phyloP scores from a whole-genome alignment of 30 jellyfish, hydroid and myxozoan genomes.

The Aurelia sp. region DNA sequence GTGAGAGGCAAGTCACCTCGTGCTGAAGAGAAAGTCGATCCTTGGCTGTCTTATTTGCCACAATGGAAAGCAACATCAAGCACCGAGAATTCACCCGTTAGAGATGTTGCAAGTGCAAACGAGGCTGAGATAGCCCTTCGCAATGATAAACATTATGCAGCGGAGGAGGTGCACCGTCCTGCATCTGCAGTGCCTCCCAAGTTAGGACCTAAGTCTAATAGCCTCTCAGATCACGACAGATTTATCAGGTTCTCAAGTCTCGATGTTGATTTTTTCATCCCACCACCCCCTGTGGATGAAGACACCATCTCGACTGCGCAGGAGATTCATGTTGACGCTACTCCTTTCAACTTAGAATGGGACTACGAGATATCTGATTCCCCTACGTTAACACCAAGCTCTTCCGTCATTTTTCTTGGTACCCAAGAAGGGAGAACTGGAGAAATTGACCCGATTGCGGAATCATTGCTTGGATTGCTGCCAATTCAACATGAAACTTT shows the following conservation, averaged over 20 bases:
- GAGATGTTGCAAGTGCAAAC: background rate
- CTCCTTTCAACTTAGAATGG: constrained; percentile 71
- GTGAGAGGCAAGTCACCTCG: constrained; percentile 32
- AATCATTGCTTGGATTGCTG: constrained; percentile 77
- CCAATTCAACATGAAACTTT: constrained; percentile 75
- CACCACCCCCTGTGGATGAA: constrained; percentile 98
- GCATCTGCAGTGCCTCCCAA: constrained; percentile 40
- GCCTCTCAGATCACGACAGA: constrained; percentile 52
- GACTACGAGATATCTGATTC: constrained; percentile 66
- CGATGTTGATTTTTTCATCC: constrained; percentile 77
- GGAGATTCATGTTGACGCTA: constrained; percentile 40
- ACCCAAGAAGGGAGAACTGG: constrained; percentile 2
- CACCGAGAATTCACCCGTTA: constrained; percentile 18
- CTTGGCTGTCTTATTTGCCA: constrained; percentile 77
- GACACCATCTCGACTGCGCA: constrained; percentile 53
- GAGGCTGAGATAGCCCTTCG: constrained; percentile 18
- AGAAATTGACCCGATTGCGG: constrained; percentile 84
- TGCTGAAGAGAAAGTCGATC: constrained; percentile 58
- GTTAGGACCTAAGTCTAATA: constrained; percentile 3
- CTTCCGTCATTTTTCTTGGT: constrained; percentile 62
- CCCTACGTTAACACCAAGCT: constrained; percentile 81
- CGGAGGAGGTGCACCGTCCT: constrained; percentile 12
- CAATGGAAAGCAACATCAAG: constrained; percentile 49
- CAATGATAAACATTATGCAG: background rate
- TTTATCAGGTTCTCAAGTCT: constrained; percentile 68